Percentiles rank a stretch among this genome's conserved stretches.
phyloP scores from a whole-genome alignment of 2,113 vertebrate genomes.

The Agelaius phoeniceus region DNA sequence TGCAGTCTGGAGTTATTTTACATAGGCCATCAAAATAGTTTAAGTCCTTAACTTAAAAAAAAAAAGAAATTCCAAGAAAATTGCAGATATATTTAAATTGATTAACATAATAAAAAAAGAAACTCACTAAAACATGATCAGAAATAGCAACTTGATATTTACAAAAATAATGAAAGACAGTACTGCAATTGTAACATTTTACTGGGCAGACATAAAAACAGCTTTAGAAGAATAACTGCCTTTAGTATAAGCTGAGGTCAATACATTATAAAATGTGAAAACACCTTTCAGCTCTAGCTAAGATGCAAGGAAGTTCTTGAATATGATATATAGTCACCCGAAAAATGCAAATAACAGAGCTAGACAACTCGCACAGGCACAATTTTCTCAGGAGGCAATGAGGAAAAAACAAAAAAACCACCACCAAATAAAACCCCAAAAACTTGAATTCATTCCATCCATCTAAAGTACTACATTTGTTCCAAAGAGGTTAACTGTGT shows the following conservation, averaged over 20 bases:
- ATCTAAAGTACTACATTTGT: neutral
- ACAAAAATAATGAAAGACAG: neutral
- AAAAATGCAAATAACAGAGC: neutral
- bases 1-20: slow-evolving; percentile 3
- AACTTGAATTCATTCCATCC: neutral
- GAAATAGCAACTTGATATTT: neutral
- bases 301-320: neutral
- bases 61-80: neutral
- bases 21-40: neutral
- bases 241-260: neutral
- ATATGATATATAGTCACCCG: neutral
- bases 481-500: slow-evolving; percentile 16
- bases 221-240: neutral
- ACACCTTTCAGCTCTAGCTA: neutral
- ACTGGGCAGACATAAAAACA: neutral
- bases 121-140: neutral
- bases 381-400: neutral
- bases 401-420: neutral
- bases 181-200: neutral
- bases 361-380: neutral
- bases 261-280: neutral
- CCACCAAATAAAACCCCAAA: neutral
- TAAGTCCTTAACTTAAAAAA: neutral
- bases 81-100: neutral
- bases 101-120: neutral